Evolutionary conservation across 2,113 vertebrate species (phyloP).

Genomic region (Saccopteryx bilineata): DNA sequence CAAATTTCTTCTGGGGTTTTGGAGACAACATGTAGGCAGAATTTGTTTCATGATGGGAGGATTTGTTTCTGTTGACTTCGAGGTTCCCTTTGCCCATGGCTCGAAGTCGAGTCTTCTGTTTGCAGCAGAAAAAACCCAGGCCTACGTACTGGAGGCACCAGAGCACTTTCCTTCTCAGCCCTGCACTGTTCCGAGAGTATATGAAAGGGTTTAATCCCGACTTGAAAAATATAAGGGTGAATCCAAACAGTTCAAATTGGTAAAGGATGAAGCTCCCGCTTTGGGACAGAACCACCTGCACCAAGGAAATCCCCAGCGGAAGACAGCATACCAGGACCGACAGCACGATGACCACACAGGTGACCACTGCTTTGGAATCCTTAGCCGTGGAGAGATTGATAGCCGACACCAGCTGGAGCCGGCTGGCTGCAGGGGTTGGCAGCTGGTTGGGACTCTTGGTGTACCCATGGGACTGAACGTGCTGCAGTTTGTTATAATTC

Average conservation of each 20-base stretch:
- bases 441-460: slow-evolving; percentile 85
- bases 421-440: slow-evolving; percentile 74
- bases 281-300: slow-evolving; percentile 92
- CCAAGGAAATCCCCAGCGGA: slow-evolving; percentile 94
- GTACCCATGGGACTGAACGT: slow-evolving; percentile 89
- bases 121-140: slow-evolving; percentile 94
- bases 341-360: slow-evolving; percentile 94
- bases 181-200: slow-evolving; percentile 96
- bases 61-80: slow-evolving; percentile 97
- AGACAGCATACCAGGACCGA: slow-evolving; percentile 96
- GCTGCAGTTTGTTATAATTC: slow-evolving; percentile 92
- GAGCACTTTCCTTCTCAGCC: slow-evolving; percentile 93
- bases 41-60: slow-evolving; percentile 98
- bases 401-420: slow-evolving; percentile 92
- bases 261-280: slow-evolving; percentile 92
- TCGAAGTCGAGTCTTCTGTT: slow-evolving; percentile 95
- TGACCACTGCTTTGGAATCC: slow-evolving; percentile 95
- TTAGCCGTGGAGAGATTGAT: slow-evolving; percentile 94
- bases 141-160: slow-evolving; percentile 93
- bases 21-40: slow-evolving; percentile 96
- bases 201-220: slow-evolving; percentile 98
- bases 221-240: slow-evolving; percentile 97
- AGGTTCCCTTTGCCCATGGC: slow-evolving; percentile 96
- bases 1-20: slow-evolving; percentile 93
- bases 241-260: slow-evolving; percentile 97